Evolutionary conservation across 1,140 invertebrate genomes (phyloP).

Genomic region (Mizuhopecten yessoensis): DNA sequence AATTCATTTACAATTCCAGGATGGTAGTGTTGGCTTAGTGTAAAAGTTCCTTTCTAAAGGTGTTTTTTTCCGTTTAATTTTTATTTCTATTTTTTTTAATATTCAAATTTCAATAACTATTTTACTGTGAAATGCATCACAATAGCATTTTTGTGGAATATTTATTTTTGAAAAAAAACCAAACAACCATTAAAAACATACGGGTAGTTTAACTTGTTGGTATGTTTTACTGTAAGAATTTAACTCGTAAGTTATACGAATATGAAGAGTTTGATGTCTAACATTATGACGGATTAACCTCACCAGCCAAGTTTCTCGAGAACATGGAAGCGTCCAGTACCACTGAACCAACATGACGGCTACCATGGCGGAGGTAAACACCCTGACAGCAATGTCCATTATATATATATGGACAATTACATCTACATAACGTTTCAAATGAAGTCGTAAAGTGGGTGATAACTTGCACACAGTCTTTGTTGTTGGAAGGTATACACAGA

Average conservation of each 20-base stretch:
- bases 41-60: too few species aligned
- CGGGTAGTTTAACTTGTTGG: neutral
- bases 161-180: too few species aligned
- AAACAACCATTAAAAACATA: too few species aligned
- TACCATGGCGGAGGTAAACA: neutral
- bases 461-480: neutral
- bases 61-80: too few species aligned
- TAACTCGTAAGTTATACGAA: neutral
- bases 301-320: neutral
- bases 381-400: neutral
- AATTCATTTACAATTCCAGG: too few species aligned
- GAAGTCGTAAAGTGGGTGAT: neutral
- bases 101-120: too few species aligned
- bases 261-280: neutral
- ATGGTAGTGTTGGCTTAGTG: too few species aligned
- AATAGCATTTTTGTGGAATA: too few species aligned
- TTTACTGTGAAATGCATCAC: too few species aligned
- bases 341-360: neutral
- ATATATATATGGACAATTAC: neutral
- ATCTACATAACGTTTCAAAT: neutral
- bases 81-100: too few species aligned
- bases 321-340: neutral
- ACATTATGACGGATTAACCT: neutral
- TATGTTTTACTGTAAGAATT: too few species aligned
- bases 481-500: neutral